Base-by-base conservation (phyloP, 2,797 vertebrate genomes). In the Geotria australis region DNA sequence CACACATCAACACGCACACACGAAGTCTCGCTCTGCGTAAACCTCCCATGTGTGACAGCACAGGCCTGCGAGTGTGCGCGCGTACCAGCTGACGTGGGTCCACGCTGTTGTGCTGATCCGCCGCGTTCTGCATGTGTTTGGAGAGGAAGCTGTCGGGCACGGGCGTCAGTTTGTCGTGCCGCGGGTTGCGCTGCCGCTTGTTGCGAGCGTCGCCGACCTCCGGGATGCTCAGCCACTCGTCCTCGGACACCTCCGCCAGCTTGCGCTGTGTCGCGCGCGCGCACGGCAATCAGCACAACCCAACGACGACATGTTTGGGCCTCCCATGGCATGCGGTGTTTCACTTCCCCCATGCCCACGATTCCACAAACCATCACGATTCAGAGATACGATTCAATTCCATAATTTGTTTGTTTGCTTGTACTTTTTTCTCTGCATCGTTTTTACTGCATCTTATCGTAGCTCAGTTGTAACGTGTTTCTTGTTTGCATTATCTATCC, bases 141-240 rank as follows among this genome's bases (percentile, higher is more conserved):
- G 89, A 79, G 59, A 98, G 96, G 73, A 98, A 98, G 66, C 88
- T 98, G 65, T 96, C 89, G 0, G 89, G 89, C 2, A 96, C 82
- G 2, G 91, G 89, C 2, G 91, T 98, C 65, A 95, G 76, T 59
- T 98, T 98, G 70, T 96, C 88, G 1, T 91, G 77, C 3, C 89
- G 86, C 2, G 91, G 88, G 63, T 91, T 93, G 70, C 86, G 79
- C 66, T 98, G 91, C 0, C 89, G 76, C 56, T 98, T 98, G 71
- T 96, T 98, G 61, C 91, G 78, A 62, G 85, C 89, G 12, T 98
- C 89, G 1, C 91, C 91, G 47, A 98, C 91, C 61, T 98, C 91
- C 1, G 91, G 91, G 63, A 98, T 98, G 58, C 89, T 98, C 58
- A 98, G 68, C 91, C 91, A 98, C 63, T 98, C 91, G 57, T 95